A percentile compares a stretch with the other conserved stretches of the same genome.
Evolutionary conservation across 2,113 vertebrate genomes (phyloP).

Genomic region (Callocephalon fimbriatum): DNA sequence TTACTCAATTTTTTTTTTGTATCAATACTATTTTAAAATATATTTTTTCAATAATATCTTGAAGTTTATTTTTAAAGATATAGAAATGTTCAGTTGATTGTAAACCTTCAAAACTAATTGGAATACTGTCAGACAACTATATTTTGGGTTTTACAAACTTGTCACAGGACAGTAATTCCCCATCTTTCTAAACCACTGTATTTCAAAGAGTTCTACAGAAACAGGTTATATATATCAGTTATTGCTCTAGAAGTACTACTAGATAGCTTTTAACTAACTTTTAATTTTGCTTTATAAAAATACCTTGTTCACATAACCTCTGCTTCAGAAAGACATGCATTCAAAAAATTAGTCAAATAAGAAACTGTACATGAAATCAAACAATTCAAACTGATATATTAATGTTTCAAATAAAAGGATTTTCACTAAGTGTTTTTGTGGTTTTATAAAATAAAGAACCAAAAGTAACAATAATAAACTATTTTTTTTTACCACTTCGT

Average conservation of each 20-base stretch:
- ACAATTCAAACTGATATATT: not conserved
- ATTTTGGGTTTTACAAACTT: not conserved
- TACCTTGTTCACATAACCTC: not conserved
- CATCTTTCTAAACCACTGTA: not conserved
- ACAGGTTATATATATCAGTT: not conserved
- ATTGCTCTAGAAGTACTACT: not conserved
- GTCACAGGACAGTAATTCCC: not conserved
- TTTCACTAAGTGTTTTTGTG: not conserved
- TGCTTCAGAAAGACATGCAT: not conserved
- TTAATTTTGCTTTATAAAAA: not conserved
- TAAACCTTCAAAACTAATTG: not conserved
- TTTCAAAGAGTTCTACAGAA: not conserved
- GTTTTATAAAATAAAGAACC: not conserved
- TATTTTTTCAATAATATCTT: not conserved
- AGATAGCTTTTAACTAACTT: not conserved
- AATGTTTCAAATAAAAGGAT: not conserved
- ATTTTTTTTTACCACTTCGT: not conserved
- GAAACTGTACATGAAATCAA: not conserved
- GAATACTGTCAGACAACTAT: not conserved
- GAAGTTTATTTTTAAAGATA: not conserved
- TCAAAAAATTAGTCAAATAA: not conserved
- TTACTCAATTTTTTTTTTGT: not conserved
- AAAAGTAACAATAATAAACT: not conserved
- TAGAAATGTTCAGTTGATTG: not conserved
- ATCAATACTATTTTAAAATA: not conserved